Evolutionary conservation across 1,140 invertebrate species (phyloP).

Genomic region (Laupala kohalensis): DNA sequence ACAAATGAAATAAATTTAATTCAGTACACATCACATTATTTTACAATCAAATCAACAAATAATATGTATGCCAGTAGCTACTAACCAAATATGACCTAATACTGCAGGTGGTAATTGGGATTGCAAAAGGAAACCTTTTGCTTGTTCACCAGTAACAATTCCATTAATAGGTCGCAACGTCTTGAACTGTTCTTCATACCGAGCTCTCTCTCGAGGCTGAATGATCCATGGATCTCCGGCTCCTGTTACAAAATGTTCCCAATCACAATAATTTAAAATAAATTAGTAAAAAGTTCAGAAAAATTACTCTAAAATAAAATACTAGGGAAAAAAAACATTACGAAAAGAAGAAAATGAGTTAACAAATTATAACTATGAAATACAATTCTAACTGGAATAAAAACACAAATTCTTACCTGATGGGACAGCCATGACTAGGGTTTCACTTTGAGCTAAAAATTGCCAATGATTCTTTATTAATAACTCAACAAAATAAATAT

Average conservation of each 20-base stretch:
- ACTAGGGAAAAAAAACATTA: too few species aligned
- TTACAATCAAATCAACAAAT: background rate
- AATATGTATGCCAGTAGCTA: constrained; percentile 13
- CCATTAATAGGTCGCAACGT: constrained; percentile 76
- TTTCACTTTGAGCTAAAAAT: too few species aligned
- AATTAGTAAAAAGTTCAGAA: background rate
- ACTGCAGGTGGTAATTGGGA: constrained; percentile 77
- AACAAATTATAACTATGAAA: too few species aligned
- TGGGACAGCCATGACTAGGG: too few species aligned
- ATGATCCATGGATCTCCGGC: constrained; percentile 76
- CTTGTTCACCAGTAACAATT: constrained; percentile 83
- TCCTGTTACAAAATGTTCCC: background rate
- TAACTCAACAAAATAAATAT: too few species aligned
- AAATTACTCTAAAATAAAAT: too few species aligned
- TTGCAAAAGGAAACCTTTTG: constrained; percentile 85
- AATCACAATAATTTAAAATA: constrained; percentile 1
- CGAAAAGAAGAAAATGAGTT: too few species aligned
- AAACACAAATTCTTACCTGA: too few species aligned
- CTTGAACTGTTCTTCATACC: constrained; percentile 87
- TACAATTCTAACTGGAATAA: too few species aligned
- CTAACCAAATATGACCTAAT: constrained; percentile 88
- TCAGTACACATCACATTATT: background rate
- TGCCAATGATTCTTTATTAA: too few species aligned
- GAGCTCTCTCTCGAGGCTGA: constrained; percentile 67
- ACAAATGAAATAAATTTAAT: too few species aligned